Conservation (phyloP, 2,113 vertebrate genomes). For the Anthoscopus minutus region DNA sequence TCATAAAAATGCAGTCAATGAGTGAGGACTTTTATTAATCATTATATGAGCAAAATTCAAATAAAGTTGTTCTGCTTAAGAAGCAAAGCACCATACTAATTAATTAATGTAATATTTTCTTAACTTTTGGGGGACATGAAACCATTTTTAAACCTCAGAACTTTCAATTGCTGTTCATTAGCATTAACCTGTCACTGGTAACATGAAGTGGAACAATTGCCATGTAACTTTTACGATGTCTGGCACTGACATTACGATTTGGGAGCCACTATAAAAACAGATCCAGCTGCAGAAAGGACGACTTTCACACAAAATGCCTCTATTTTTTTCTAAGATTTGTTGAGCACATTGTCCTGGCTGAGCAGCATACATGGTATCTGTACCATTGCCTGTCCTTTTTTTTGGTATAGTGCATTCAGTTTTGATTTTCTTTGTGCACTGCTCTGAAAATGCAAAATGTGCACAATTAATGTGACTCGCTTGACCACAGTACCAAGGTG, state of each 20-base stretch:
- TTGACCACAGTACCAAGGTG: not conserved
- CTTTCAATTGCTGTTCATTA: not conserved
- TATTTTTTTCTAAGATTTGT: not conserved
- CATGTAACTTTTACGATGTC: not conserved
- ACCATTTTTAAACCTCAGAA: not conserved
- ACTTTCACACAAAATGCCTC: not conserved
- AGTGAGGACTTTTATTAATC: not conserved
- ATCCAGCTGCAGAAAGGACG: not conserved
- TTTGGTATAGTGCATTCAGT: not conserved
- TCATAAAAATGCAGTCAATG: not conserved
- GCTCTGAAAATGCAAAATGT: not conserved
- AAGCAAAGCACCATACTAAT: not conserved
- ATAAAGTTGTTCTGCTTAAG: slow-evolving; percentile 11
- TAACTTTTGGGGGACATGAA: not conserved
- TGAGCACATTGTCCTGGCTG: not conserved
- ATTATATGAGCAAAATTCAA: not conserved
- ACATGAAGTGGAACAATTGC: not conserved
- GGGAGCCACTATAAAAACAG: not conserved
- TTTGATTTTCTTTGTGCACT: not conserved
- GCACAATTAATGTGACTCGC: not conserved
- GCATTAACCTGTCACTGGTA: not conserved
- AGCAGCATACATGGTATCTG: rapidly evolving
- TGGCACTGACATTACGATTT: not conserved
- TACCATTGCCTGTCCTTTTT: not conserved
- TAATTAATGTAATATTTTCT: not conserved